Percentiles rank a stretch among this genome's conserved stretches.
phyloP scores from a whole-genome alignment of 2,113 vertebrate genomes.

The Vidua macroura region DNA sequence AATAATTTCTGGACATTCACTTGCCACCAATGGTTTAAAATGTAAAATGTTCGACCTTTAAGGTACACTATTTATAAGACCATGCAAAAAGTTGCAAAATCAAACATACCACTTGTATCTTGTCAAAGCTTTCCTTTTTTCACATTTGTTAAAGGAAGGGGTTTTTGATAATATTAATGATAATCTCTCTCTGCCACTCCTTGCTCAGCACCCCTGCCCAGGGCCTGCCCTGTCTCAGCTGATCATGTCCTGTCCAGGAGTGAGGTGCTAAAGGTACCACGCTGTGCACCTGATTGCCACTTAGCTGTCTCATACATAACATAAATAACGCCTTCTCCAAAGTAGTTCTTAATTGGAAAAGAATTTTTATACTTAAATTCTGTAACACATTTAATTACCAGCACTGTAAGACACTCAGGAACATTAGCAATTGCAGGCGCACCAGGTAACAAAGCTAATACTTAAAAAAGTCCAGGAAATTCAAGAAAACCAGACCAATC shows the following conservation, averaged over 20 bases:
- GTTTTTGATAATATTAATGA: not conserved
- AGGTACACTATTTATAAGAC: not conserved
- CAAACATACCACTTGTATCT: not conserved
- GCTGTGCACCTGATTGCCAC: not conserved
- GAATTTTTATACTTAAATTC: not conserved
- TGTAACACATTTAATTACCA: not conserved
- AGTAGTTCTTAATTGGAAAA: not conserved
- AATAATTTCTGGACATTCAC: not conserved
- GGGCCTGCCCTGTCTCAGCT: not conserved
- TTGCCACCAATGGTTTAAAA: not conserved
- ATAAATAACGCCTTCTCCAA: not conserved
- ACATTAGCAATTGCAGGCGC: not conserved
- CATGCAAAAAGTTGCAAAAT: not conserved
- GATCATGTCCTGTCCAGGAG: rapidly evolving
- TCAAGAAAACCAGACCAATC: constrained; percentile 23
- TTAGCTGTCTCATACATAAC: not conserved
- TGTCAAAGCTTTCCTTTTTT: not conserved
- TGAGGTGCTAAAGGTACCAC: rapidly evolving
- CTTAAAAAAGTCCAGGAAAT: constrained; percentile 25
- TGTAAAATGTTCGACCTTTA: not conserved
- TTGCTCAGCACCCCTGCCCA: rapidly evolving
- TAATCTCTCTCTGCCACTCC: not conserved
- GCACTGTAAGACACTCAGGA: not conserved
- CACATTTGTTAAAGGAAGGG: not conserved
- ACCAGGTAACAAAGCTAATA: not conserved